A percentile compares a stretch with the other conserved stretches of the same genome.
Evolutionary conservation across 2,797 vertebrate species (phyloP).

Genomic region (Telmatherina bonti): DNA sequence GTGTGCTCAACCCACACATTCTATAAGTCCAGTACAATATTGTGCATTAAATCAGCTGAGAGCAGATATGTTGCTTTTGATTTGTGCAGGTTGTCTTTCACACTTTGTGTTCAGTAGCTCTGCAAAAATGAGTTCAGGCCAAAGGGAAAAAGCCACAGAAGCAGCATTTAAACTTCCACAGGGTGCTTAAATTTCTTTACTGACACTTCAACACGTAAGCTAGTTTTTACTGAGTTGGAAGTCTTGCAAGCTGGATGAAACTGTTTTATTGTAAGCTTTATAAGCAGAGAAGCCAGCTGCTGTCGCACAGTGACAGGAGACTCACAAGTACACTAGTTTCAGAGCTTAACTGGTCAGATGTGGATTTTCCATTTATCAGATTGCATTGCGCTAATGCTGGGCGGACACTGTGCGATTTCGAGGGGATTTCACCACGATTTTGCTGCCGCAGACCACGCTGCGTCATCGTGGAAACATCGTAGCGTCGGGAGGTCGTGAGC

Average conservation of each 20-base stretch:
- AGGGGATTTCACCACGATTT: no score
- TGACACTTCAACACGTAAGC: constrained; percentile 22
- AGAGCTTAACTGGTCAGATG: neutral
- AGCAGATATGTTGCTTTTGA: neutral
- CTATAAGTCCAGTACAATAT: neutral
- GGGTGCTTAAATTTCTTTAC: neutral
- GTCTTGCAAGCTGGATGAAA: constrained; percentile 2
- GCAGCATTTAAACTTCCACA: constrained; percentile 16
- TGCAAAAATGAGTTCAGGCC: neutral
- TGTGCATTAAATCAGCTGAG: neutral
- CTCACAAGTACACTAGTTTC: neutral
- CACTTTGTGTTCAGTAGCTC: neutral
- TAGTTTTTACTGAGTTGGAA: constrained; percentile 27
- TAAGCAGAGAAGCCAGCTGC: neutral
- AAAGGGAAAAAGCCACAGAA: constrained; percentile 6
- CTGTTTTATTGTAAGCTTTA: constrained; percentile 27
- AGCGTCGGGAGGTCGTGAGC: no score
- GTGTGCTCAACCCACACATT: neutral
- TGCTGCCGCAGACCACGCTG: no score
- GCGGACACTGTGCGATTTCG: no score
- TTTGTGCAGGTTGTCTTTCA: neutral
- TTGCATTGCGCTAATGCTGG: no score
- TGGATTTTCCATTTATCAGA: no score
- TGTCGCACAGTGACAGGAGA: neutral
- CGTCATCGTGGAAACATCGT: no score